Evolutionary conservation across 2,113 vertebrate species (phyloP), one percentile per base, ranked within the genome.

Genomic region (Pomatostomus ruficeps): DNA sequence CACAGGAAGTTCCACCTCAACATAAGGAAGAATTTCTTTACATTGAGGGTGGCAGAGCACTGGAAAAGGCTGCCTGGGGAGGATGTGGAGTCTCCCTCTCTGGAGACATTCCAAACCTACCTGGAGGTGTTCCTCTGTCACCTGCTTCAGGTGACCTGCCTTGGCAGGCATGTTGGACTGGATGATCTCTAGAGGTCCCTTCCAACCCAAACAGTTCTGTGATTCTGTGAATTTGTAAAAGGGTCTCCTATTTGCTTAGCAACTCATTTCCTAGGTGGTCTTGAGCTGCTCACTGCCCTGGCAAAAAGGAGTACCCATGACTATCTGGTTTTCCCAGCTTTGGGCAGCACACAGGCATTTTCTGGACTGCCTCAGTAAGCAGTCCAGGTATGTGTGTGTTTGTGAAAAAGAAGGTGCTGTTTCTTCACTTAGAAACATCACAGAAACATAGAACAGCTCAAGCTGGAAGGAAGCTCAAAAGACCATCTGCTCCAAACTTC

Each of bases 131-230:
- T 46, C 48, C 55, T 52, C 5, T 68, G 54, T 20, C 65, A 38
- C 29, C n/a, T 9, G 20, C 24, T 55, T 1, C 24, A 48, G 20
- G 40, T 70, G n/a, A 55, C 24, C 65, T 62, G 48, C 74, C 25
- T 55, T 25, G 46, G 28, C 55, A 13, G 40, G 12, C 0, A 2
- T 7, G n/a, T n/a, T 45, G 40, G 33, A 43, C 22, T 59, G 83
- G 24, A 16, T 18, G 11, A 40, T 71, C 2, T 31, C 29, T 11
- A 20, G n/a, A 25, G 2, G 3, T 31, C 9, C 29, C 57, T 48
- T 55, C 24, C 6, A 78, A 35, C 7, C 0, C 0, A 7, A 62
- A 48, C 29, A 22, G 18, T 31, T 55, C 20, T 52, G 12, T 11
- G 9, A 51, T 43, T 59, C 62, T 11, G 2, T n/a, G 40, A 14